Conservation (phyloP, 2,113 vertebrate genomes). For the Erythrocercus mccallii region DNA sequence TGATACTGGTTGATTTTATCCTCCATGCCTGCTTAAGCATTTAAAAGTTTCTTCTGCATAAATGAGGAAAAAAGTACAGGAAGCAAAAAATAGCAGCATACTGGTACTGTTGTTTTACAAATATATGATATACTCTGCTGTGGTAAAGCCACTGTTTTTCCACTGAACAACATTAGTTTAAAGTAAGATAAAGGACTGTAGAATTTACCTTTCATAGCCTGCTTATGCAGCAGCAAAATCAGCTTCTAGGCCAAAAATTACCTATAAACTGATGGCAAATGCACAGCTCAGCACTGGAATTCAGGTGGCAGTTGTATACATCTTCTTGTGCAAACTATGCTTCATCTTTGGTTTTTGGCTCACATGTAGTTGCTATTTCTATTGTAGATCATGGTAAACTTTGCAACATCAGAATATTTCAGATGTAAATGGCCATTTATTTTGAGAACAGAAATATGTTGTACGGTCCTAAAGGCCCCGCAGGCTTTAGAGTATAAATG, state of each 20-base stretch:
- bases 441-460: conserved; percentile 19
- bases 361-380: not conserved
- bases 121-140: not conserved
- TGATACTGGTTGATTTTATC: not conserved
- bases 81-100: not conserved
- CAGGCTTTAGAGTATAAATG: conserved; percentile 19
- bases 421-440: not conserved
- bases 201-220: not conserved
- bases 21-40: not conserved
- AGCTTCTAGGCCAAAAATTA: not conserved
- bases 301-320: not conserved
- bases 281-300: not conserved
- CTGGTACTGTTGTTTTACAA: not conserved
- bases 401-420: not conserved
- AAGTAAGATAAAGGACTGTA: not conserved
- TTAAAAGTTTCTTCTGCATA: not conserved
- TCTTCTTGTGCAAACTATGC: not conserved
- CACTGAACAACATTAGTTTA: not conserved
- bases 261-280: not conserved
- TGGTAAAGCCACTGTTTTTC: not conserved
- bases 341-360: not conserved
- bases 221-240: not conserved
- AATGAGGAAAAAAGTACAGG: not conserved
- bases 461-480: conserved; percentile 45
- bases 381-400: not conserved